Evolutionary conservation across 2,888 invertebrate genomes (phyloP).

Genomic region (Noctua pronuba): DNA sequence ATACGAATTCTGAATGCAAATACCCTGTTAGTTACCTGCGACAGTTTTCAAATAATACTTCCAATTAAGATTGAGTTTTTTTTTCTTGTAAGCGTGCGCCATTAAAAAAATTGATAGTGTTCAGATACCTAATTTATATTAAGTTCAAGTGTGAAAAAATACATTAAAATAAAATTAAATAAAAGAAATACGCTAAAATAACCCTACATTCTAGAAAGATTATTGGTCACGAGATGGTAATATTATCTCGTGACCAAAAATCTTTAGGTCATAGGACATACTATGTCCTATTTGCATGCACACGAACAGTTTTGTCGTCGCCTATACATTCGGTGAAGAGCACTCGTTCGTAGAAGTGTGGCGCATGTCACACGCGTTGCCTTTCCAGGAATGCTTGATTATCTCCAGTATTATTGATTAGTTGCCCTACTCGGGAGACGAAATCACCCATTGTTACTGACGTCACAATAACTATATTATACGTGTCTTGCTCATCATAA

Average conservation of each 20-base stretch:
- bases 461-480: slow-evolving; percentile 50
- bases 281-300: not conserved
- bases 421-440: slow-evolving; percentile 68
- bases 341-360: slow-evolving; percentile 78
- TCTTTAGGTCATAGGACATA: too few relatives aligned
- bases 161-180: too few relatives aligned
- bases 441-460: slow-evolving; percentile 73
- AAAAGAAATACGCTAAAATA: too few relatives aligned
- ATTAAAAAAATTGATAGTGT: not conserved
- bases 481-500: slow-evolving; percentile 31
- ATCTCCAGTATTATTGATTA: slow-evolving; percentile 79
- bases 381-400: slow-evolving; percentile 81
- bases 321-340: slow-evolving; percentile 74
- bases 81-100: not conserved
- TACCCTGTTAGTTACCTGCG: not conserved
- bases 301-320: slow-evolving; percentile 56
- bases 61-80: not conserved
- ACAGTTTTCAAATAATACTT: not conserved
- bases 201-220: too few relatives aligned
- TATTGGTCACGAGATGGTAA: not conserved
- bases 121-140: too few relatives aligned
- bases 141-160: too few relatives aligned
- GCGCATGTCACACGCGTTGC: slow-evolving; percentile 83
- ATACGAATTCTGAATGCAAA: not conserved
- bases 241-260: too few relatives aligned